phyloP scores from a whole-genome alignment of 1,140 invertebrate genomes.

The Aphaenogaster ashmeadi region DNA sequence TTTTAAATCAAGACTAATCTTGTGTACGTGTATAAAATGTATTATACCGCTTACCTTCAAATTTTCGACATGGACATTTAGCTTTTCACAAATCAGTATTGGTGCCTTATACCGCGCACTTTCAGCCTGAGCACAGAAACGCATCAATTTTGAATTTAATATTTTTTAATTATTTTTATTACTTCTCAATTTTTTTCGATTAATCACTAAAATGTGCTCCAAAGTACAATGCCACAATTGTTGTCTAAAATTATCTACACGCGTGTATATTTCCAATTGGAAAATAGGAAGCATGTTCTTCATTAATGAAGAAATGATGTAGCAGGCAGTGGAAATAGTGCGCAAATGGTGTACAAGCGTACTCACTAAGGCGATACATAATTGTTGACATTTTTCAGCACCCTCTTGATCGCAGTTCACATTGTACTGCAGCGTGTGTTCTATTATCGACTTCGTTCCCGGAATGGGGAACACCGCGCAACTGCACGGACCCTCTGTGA shows the following conservation, averaged over 20 bases:
- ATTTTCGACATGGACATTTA: slow-evolving; percentile 70
- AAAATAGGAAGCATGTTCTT: neutral
- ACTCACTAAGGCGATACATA: slow-evolving; percentile 74
- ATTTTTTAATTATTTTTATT: neutral
- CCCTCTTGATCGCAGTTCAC: slow-evolving; percentile 71
- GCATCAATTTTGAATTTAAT: neutral
- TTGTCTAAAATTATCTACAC: neutral
- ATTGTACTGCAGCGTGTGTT: slow-evolving; percentile 70
- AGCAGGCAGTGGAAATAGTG: neutral
- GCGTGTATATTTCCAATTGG: neutral
- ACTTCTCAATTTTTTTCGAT: neutral
- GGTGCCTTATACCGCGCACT: slow-evolving; percentile 67
- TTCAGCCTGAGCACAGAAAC: slow-evolving; percentile 64
- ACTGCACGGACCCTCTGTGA: slow-evolving; percentile 61
- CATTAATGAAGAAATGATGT: neutral
- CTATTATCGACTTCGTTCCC: slow-evolving; percentile 70
- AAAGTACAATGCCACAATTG: neutral
- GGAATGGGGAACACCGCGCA: slow-evolving; percentile 69
- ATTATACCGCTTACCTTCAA: slow-evolving; percentile 57
- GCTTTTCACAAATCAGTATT: slow-evolving; percentile 73
- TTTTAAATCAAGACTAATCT: neutral
- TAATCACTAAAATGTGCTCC: too few species aligned
- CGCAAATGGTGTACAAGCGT: neutral
- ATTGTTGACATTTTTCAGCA: slow-evolving; percentile 64
- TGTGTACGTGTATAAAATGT: neutral